A percentile compares a stretch with the other conserved stretches of the same genome.
Conservation (phyloP, 2,888 invertebrate species). For the Thymelicus acteon region DNA sequence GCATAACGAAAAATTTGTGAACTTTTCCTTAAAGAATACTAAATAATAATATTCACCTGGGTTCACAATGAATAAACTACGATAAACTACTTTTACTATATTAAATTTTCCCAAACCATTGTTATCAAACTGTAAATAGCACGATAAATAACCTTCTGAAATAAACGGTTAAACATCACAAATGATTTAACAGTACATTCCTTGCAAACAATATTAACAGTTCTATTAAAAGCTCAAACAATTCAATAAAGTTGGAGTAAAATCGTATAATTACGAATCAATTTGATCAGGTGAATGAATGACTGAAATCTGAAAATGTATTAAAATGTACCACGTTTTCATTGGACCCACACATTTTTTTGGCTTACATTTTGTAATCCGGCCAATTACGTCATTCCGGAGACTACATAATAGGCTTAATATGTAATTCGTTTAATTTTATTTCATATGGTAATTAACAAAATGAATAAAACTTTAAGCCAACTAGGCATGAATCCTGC, state of each 20-base stretch:
- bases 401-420: slow-evolving; percentile 29
- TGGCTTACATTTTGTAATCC: slow-evolving; percentile 17
- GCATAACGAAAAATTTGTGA: not conserved
- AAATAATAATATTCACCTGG: no score
- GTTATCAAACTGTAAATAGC: not conserved
- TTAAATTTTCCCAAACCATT: not conserved
- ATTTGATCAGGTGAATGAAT: not conserved
- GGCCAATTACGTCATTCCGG: slow-evolving; percentile 26
- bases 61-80: not conserved
- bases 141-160: not conserved
- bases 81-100: not conserved
- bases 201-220: slow-evolving; percentile 13
- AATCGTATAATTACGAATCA: not conserved
- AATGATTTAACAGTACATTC: not conserved
- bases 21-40: no score
- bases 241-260: slow-evolving; percentile 3
- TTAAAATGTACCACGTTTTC: slow-evolving; percentile 18
- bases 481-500: no score
- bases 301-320: slow-evolving; percentile 16
- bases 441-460: not conserved
- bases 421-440: slow-evolving; percentile 16
- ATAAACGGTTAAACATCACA: not conserved
- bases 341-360: slow-evolving; percentile 18
- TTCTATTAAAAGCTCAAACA: slow-evolving; percentile 5
- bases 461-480: slow-evolving; percentile 1